Percentiles rank a stretch among this genome's conserved stretches.
These are phyloP conservation scores for Tachina grossa DNA, from an alignment of 2,888 invertebrate species.

Conservation along the genomic window DNA sequence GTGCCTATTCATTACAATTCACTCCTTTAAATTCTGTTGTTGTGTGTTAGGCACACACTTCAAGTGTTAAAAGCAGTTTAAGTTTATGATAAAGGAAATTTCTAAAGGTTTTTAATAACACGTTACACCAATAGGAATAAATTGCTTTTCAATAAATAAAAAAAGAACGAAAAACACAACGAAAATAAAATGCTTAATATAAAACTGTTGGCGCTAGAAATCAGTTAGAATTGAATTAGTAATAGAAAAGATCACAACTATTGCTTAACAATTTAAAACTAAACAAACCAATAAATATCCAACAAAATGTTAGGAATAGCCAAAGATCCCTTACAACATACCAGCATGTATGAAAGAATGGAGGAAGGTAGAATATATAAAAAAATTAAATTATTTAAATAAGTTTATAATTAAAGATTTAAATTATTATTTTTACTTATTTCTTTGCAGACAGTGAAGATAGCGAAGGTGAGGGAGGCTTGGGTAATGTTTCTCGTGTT, in stretches of 20 bases:
- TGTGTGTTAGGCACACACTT: conserved; percentile 25
- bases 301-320: conserved; percentile 82
- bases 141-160: conserved; percentile 64
- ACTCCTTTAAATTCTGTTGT: conserved; percentile 47
- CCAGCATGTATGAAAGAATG: conserved; percentile 87
- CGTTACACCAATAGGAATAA: conserved; percentile 36
- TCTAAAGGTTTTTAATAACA: conserved; percentile 53
- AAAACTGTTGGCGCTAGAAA: conserved; percentile 35
- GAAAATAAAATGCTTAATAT: conserved; percentile 35
- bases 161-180: neutral
- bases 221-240: conserved; percentile 54
- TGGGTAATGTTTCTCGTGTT: conserved; percentile 95
- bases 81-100: conserved; percentile 68
- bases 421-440: neutral
- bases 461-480: conserved; percentile 95
- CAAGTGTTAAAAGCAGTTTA: conserved; percentile 58
- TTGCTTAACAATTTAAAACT: conserved; percentile 16
- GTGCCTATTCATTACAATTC: neutral
- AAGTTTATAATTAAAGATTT: neutral
- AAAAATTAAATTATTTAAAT: neutral
- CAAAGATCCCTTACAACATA: conserved; percentile 84
- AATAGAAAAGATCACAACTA: conserved; percentile 60
- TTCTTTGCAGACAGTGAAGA: conserved; percentile 90
- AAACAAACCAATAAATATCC: conserved; percentile 9
- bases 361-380: conserved; percentile 82